Conservation (phyloP, 2,888 invertebrate species). For the Mesorhabditis spiculigera region DNA sequence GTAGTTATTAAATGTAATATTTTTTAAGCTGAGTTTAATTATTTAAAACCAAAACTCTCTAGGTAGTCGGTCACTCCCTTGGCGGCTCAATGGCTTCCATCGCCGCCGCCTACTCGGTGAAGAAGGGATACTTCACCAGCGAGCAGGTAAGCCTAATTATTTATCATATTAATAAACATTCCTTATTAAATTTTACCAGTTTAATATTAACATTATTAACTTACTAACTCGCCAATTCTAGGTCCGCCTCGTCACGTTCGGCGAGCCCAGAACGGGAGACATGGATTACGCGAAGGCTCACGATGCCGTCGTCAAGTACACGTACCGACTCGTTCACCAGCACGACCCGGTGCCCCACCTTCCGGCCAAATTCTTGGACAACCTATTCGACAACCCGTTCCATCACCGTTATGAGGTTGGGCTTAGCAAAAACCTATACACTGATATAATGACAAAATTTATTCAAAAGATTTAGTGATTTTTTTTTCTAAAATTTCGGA, state of each 20-base stretch:
- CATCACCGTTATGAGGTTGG: background rate
- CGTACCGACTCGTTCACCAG: background rate
- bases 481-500: no score
- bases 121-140: background rate
- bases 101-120: background rate
- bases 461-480: no score
- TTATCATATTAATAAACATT: no score
- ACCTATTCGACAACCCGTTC: conserved; percentile 3
- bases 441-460: no score
- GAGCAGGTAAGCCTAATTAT: background rate
- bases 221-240: background rate
- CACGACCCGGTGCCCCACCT: background rate
- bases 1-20: no score
- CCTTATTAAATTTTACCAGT: no score
- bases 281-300: background rate
- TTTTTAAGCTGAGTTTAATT: no score
- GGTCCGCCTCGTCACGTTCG: background rate
- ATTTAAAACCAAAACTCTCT: no score
- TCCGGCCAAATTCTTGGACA: background rate
- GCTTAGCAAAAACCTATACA: background rate
- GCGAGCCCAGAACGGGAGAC: background rate
- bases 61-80: conserved; percentile 5
- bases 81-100: conserved; percentile 6
- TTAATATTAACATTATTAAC: no score
- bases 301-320: background rate